Evolutionary conservation across 2,888 invertebrate species (phyloP).

Genomic region (Ischnura elegans): DNA sequence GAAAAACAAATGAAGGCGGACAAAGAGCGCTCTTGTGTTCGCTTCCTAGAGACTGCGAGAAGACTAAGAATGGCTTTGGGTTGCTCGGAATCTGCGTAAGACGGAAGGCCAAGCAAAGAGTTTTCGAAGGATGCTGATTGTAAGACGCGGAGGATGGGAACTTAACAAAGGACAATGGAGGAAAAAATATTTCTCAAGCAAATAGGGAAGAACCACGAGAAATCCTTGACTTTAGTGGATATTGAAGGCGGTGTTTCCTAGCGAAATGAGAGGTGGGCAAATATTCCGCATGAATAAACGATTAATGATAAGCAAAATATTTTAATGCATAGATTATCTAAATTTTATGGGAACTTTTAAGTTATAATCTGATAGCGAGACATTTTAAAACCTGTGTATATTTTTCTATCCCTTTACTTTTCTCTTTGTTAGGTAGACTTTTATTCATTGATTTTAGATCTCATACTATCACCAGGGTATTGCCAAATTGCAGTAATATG

Average conservation of each 20-base stretch:
- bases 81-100: not conserved
- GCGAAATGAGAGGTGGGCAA: too few species aligned
- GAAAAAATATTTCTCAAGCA: not conserved
- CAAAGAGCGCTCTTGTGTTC: not conserved
- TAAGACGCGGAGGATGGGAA: not conserved
- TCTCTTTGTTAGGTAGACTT: too few species aligned
- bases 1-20: not conserved
- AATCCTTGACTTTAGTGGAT: not conserved
- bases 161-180: not conserved
- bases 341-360: too few species aligned
- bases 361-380: too few species aligned
- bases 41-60: not conserved
- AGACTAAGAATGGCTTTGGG: not conserved
- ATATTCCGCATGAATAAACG: too few species aligned
- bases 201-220: not conserved
- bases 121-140: not conserved
- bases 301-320: too few species aligned
- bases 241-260: not conserved
- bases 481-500: too few species aligned
- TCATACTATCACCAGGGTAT: too few species aligned
- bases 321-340: too few species aligned
- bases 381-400: too few species aligned
- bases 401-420: too few species aligned
- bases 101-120: not conserved
- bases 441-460: too few species aligned